Evolutionary conservation across 1,140 invertebrate species (phyloP), one percentile per base, ranked within the genome.

Genomic region (Pemphigus obesinymphae): DNA sequence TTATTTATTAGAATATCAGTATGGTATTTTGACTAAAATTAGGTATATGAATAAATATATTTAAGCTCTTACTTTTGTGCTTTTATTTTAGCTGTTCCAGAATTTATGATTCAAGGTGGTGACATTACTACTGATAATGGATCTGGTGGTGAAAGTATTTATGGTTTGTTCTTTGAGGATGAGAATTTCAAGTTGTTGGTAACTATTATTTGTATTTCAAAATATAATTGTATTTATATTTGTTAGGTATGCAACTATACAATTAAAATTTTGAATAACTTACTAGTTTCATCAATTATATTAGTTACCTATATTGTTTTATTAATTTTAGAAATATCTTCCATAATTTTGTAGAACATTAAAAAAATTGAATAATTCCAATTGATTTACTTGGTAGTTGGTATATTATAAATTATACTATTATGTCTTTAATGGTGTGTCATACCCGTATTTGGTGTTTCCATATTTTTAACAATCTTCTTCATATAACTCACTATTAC

Each of bases 131-230:
- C 93, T 85, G 90, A 90, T 76, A 90, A 97, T 90, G 96, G 96
- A 0, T 92, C 92, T 40, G 92, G 94, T 68, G 96, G 96, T 10
- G 96, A 97, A 85, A 97, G 95, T 86, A 98, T 99, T 85, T 99
- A 98, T 87, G 97, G 96, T 15, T 87, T 88, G 1, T 90, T 90
- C 82, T 99, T 98, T 88, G 92, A 93, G 83, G 94, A 98, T 89
- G 97, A 99, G 89, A 95, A 95, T 86, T 97, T 97, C 86, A 86
- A 86, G 34, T 84, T 95, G 75, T 89, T 89, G 87, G 92, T 92
- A 88, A 85, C 81, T 83, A 82, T 72, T 63, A 29, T 76, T 23
- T 63, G 6, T 45, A 34, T 78, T 80, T 48, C 58, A n/a, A 50
- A 20, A 50, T 50, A n/a, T 5, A 50, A n/a, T 50, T 7, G 20